These are phyloP conservation scores for Dyspetes luteomarginatus DNA, from an alignment of 2,888 invertebrate species.

Conservation along the genomic window DNA sequence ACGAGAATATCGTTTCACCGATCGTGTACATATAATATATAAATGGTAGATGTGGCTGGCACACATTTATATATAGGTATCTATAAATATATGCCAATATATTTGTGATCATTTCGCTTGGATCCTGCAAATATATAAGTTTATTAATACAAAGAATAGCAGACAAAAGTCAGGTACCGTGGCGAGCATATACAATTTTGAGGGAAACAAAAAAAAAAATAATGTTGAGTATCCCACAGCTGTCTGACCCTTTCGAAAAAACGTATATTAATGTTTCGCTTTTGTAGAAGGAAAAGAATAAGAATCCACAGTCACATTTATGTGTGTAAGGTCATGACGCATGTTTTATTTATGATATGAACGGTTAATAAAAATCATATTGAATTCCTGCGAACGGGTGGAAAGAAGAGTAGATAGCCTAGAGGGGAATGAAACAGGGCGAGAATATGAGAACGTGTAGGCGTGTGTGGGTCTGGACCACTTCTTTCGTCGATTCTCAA, in stretches of 20 bases:
- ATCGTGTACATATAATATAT: background rate
- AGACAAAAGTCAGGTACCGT: background rate
- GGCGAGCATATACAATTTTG: conserved; percentile 28
- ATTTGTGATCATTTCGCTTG: too few species aligned
- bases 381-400: conserved; percentile 25
- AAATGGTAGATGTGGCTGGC: too few species aligned
- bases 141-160: too few species aligned
- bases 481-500: conserved; percentile 51
- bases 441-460: background rate
- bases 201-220: conserved; percentile 15
- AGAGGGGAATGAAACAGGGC: conserved; percentile 8
- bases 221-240: conserved; percentile 20
- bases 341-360: conserved; percentile 30
- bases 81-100: background rate
- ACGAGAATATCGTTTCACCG: conserved; percentile 31
- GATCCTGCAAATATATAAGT: too few species aligned
- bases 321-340: background rate
- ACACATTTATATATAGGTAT: too few species aligned
- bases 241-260: conserved; percentile 24
- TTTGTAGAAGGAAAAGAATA: conserved; percentile 20
- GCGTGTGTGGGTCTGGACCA: conserved; percentile 26
- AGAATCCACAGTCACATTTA: background rate
- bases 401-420: background rate
- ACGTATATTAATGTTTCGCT: conserved; percentile 12
- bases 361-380: conserved; percentile 49